These are phyloP conservation scores for Bombus huntii DNA, from an alignment of 1,140 invertebrate species.

Conservation along the genomic window DNA sequence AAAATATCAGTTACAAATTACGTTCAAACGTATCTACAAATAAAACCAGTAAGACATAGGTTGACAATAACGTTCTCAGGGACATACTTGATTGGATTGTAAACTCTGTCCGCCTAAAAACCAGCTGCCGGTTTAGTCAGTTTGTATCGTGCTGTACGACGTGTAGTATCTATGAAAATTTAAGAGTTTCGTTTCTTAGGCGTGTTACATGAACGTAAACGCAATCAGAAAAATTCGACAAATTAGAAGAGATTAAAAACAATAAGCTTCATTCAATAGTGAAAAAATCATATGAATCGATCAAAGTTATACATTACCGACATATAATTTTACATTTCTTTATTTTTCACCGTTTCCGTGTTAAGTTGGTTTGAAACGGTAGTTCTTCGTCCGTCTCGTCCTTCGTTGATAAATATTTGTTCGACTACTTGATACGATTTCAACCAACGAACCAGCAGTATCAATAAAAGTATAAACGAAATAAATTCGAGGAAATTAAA, in stretches of 20 bases:
- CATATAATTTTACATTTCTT: not conserved
- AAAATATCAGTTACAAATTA: constrained; percentile 29
- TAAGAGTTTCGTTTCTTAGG: constrained; percentile 28
- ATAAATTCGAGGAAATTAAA: constrained; percentile 2
- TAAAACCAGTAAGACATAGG: constrained; percentile 22
- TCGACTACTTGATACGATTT: constrained; percentile 9
- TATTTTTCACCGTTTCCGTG: not conserved
- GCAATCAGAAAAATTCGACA: not conserved
- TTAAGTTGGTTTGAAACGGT: not conserved
- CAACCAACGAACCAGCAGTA: not conserved
- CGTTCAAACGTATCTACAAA: constrained; percentile 19
- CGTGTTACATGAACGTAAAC: constrained; percentile 17
- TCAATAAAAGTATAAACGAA: not conserved
- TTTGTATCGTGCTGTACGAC: constrained; percentile 46
- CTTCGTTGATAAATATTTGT: constrained; percentile 53
- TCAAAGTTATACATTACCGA: not conserved
- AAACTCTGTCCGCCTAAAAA: constrained; percentile 38
- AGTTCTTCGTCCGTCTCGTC: constrained; percentile 26
- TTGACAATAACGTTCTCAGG: constrained; percentile 43
- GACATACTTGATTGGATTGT: constrained; percentile 38
- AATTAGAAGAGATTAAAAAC: not conserved
- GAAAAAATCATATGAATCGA: constrained; percentile 1
- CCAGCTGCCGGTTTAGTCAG: constrained; percentile 25
- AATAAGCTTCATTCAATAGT: not conserved
- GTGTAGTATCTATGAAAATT: constrained; percentile 35